phyloP scores from a whole-genome alignment of 1,140 invertebrate species.

The Manduca sexta region DNA sequence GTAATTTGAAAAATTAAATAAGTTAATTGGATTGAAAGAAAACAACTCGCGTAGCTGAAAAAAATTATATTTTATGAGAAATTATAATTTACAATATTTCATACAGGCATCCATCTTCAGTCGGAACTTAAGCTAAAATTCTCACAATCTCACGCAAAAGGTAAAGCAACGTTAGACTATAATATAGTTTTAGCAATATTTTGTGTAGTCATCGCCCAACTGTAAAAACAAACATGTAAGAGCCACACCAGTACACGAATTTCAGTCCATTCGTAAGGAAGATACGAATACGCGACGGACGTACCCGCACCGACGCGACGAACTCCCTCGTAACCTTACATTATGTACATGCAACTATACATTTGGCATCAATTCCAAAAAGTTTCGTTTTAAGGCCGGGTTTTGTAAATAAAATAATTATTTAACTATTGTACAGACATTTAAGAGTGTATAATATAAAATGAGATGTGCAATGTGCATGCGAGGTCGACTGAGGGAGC shows the following conservation, averaged over 20 bases:
- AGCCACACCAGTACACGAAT: constrained; percentile 53
- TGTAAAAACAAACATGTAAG: constrained; percentile 59
- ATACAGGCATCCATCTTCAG: constrained; percentile 73
- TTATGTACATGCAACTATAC: too few species aligned
- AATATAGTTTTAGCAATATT: constrained; percentile 74
- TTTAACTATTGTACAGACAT: too few species aligned
- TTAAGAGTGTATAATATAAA: too few species aligned
- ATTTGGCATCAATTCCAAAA: too few species aligned
- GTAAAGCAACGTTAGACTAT: constrained; percentile 76
- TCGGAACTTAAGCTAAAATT: constrained; percentile 75
- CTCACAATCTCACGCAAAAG: constrained; percentile 74
- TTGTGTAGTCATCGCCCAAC: constrained; percentile 62
- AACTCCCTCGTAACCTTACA: not conserved
- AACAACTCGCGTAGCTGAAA: constrained; percentile 70
- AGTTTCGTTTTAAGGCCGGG: too few species aligned
- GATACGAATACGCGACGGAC: constrained; percentile 27
- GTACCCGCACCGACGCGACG: too few species aligned
- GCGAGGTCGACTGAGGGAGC: too few species aligned
- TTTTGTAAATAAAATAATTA: too few species aligned
- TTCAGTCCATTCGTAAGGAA: constrained; percentile 58
- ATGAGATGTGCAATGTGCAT: too few species aligned
- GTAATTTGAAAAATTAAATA: too few species aligned
- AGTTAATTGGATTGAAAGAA: too few species aligned
- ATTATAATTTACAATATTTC: constrained; percentile 76
- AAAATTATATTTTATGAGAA: constrained; percentile 76